Evolutionary conservation across 2,113 vertebrate species (phyloP), one percentile per base, ranked within the genome.

Genomic region (Clinocottus analis): DNA sequence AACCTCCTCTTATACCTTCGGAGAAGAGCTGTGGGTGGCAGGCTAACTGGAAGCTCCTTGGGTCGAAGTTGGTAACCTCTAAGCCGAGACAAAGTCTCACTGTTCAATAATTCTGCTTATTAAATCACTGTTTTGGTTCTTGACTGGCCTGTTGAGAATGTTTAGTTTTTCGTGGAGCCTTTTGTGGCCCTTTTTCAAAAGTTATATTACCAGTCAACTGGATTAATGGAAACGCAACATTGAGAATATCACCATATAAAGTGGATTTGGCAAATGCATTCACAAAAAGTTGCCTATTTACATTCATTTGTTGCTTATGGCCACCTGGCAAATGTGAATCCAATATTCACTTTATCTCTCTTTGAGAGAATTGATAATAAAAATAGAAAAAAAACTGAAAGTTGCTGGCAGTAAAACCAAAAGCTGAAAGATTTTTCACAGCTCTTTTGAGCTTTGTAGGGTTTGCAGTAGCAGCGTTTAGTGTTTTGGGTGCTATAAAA

Each of bases 1-100:
- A 60, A 33, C 37, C 56, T 72, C 73, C 47, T 21, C 61, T 49
- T 82, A 79, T 63, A 33, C 37, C 56, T 72, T 51, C 29, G 63
- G 66, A 37, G 68, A 83, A 65, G 71, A 83, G 72, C 60, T 64
- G 55, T 77, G 84, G 81, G 72, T 87, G 85, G 84, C 49, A 27
- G 67, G 53, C 31, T 78, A 66, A 78, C 63, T 56, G 65, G 49
- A 78, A 59, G 74, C 60, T 86, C 31, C 63, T 64, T 77, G 78
- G 72, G 53, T 73, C 35, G 51, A 73, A 43, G 45, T 61, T 51
- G 77, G 73, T 68, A 63, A 60, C 77, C 61, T 27, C 17, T 56
- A 49, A 82, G 56, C 59, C 29, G 31, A 19, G 33, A 82, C 35
- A 41, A 45, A 45, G 21, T 72, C 31, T 35, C 59, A 29, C 21